These are phyloP conservation scores for Heterodera filipjevi DNA, from an alignment of 2,888 invertebrate genomes.

Conservation along the genomic window DNA sequence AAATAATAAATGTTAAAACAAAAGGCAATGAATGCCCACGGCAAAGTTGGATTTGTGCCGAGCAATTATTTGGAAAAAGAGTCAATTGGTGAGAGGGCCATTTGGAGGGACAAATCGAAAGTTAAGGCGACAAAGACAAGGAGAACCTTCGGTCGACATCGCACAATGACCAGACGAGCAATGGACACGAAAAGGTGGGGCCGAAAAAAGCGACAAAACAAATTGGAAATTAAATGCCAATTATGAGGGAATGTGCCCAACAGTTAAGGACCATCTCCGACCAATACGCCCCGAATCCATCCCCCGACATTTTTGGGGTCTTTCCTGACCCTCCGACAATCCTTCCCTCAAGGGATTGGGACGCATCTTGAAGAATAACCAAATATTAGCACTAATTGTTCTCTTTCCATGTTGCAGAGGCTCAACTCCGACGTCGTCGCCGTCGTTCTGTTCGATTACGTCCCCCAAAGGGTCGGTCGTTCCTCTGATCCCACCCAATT, in stretches of 20 bases:
- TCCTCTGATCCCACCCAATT: neutral
- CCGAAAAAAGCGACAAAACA: neutral
- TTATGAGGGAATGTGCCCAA: too few relatives aligned
- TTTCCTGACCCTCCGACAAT: too few relatives aligned
- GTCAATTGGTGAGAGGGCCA: slow-evolving; percentile 76
- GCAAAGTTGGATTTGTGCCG: slow-evolving; percentile 95
- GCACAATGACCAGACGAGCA: neutral
- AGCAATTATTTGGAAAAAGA: slow-evolving; percentile 99
- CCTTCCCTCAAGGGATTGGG: too few relatives aligned
- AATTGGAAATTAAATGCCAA: neutral
- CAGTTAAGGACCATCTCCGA: too few relatives aligned
- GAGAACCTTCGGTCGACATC: slow-evolving; percentile 10
- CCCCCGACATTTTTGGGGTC: too few relatives aligned
- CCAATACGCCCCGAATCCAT: too few relatives aligned
- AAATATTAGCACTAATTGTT: too few relatives aligned
- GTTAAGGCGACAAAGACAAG: slow-evolving; percentile 10
- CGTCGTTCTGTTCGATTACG: slow-evolving; percentile 22
- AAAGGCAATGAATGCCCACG: slow-evolving; percentile 89
- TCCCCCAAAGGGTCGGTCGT: slow-evolving; percentile 15
- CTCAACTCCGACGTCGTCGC: neutral
- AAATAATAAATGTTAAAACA: too few relatives aligned
- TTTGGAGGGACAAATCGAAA: neutral
- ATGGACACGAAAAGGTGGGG: neutral
- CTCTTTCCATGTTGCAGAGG: neutral
- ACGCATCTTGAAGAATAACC: too few relatives aligned